Evolutionary conservation across 2,888 invertebrate species (phyloP).

Genomic region (Dione juno): DNA sequence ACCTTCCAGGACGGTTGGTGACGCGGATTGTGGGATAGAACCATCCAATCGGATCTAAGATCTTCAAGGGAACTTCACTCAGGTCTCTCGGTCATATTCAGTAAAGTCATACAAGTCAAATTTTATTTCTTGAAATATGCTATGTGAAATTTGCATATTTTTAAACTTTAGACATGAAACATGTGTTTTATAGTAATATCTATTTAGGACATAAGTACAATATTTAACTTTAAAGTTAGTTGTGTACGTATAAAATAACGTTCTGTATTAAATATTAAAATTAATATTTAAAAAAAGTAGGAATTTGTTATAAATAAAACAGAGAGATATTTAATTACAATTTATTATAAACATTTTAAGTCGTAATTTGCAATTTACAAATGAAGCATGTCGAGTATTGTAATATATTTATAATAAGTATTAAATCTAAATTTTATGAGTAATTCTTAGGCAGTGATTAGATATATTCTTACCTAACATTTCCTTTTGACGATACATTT

Average conservation of each 20-base stretch:
- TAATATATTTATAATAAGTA: constrained; percentile 59
- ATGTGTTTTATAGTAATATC: no score
- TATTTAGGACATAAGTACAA: no score
- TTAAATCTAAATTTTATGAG: constrained; percentile 60
- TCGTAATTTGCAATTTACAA: constrained; percentile 80
- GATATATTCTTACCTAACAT: constrained; percentile 49
- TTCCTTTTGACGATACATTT: constrained; percentile 59
- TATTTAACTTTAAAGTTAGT: not conserved
- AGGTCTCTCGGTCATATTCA: constrained; percentile 47
- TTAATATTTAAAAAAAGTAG: not conserved
- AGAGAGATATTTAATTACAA: constrained; percentile 55
- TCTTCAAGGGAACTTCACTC: constrained; percentile 57
- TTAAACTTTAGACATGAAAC: no score
- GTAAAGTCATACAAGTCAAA: constrained; percentile 24
- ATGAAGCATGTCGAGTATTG: constrained; percentile 73
- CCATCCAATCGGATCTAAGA: constrained; percentile 54
- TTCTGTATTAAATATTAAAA: not conserved
- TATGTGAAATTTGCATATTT: no score
- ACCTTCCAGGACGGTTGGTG: constrained; percentile 67
- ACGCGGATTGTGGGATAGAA: constrained; percentile 66
- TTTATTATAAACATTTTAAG: constrained; percentile 74
- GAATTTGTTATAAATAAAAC: constrained; percentile 46
- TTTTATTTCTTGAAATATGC: no score
- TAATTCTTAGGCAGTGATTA: constrained; percentile 71
- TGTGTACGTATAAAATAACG: not conserved